Percentiles rank a stretch among this genome's conserved stretches.
These are phyloP conservation scores for Cataglyphis livida DNA, from an alignment of 2,888 invertebrate genomes.

Conservation along the genomic window DNA sequence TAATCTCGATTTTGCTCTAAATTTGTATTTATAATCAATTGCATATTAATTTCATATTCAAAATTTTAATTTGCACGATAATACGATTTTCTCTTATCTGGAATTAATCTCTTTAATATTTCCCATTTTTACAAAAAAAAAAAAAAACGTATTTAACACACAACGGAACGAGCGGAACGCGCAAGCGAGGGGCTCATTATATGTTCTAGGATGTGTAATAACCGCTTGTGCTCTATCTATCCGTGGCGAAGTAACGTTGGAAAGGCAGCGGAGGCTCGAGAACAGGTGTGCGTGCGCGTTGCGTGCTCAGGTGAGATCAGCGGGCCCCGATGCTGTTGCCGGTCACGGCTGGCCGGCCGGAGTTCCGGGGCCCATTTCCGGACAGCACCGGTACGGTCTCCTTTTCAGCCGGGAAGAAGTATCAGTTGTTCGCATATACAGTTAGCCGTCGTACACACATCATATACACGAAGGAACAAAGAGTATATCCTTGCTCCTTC, in stretches of 20 bases:
- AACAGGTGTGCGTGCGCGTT: constrained; percentile 58
- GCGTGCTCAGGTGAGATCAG: constrained; percentile 59
- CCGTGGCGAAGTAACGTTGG: constrained; percentile 53
- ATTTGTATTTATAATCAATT: background rate
- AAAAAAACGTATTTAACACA: background rate
- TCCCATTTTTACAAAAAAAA: background rate
- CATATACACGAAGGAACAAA: constrained; percentile 47
- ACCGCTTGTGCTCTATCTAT: constrained; percentile 38
- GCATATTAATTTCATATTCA: background rate
- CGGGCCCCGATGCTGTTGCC: constrained; percentile 63
- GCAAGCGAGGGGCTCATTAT: constrained; percentile 18
- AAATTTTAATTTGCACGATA: background rate
- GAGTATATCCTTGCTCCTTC: constrained; percentile 62
- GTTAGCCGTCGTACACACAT: constrained; percentile 69
- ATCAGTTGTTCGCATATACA: constrained; percentile 73
- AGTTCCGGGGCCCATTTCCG: constrained; percentile 85
- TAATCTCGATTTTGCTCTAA: background rate
- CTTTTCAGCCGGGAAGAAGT: constrained; percentile 70
- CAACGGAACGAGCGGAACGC: constrained; percentile 10
- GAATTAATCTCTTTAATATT: background rate
- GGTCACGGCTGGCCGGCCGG: constrained; percentile 84
- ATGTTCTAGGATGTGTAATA: constrained; percentile 52
- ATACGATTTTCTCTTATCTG: background rate
- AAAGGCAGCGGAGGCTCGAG: constrained; percentile 51
- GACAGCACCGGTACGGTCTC: constrained; percentile 82